A percentile compares a stretch with the other conserved stretches of the same genome.
phyloP scores from a whole-genome alignment of 2,113 vertebrate genomes.

The Rhinopithecus roxellana region DNA sequence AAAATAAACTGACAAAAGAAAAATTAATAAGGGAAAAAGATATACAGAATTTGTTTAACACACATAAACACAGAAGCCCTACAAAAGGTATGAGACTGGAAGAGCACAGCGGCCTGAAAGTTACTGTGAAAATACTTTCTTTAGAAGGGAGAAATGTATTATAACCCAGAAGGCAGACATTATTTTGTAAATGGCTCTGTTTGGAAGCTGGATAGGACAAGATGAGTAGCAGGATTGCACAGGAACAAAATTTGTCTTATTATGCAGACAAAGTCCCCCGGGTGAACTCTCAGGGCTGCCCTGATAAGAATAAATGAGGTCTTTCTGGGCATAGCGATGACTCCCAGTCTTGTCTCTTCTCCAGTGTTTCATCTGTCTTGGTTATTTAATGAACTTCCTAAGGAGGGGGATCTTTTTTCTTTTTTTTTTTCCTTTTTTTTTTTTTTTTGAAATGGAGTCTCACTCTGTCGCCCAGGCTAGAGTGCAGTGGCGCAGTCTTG shows the following conservation, averaged over 20 bases:
- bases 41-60: background rate
- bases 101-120: background rate
- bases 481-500: too few relatives aligned
- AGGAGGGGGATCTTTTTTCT: background rate
- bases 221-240: background rate
- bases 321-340: background rate
- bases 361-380: background rate
- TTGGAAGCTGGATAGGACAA: background rate
- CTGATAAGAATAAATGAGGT: background rate
- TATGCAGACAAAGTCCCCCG: background rate
- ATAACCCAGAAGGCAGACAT: background rate
- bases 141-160: background rate
- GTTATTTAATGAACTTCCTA: background rate
- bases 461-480: too few relatives aligned
- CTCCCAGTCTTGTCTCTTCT: background rate
- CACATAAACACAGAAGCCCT: background rate
- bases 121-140: background rate
- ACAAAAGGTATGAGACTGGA: background rate
- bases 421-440: too few relatives aligned
- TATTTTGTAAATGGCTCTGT: background rate
- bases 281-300: background rate
- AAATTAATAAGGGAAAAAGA: background rate
- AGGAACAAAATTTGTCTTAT: background rate
- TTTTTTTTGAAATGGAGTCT: too few relatives aligned
- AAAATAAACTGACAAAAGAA: background rate